These are phyloP conservation scores for Drymodes brunneopygia DNA, from an alignment of 2,113 vertebrate genomes.

Conservation along the genomic window DNA sequence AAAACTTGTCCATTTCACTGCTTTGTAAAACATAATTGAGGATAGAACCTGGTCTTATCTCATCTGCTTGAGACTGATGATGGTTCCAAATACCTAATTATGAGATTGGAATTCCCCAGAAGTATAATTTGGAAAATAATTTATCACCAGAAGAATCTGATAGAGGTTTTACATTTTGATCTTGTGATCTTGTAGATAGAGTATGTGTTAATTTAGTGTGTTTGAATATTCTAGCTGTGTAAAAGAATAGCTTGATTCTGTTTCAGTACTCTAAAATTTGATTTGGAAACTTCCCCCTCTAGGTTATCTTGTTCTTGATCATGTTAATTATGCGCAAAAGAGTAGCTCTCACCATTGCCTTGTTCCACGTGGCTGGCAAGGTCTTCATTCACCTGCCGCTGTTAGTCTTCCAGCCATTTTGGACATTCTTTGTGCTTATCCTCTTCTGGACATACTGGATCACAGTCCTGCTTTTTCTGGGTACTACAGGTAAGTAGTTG, in stretches of 20 bases:
- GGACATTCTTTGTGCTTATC: constrained; percentile 91
- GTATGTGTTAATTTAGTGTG: not conserved
- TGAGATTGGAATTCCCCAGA: not conserved
- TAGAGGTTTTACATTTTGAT: not conserved
- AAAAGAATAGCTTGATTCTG: not conserved
- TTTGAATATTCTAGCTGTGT: not conserved
- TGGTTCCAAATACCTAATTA: not conserved
- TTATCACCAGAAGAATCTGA: not conserved
- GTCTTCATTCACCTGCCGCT: constrained; percentile 94
- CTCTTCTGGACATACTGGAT: constrained; percentile 96
- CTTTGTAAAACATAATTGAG: not conserved
- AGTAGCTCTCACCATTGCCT: constrained; percentile 92
- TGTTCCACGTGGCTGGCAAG: constrained; percentile 97
- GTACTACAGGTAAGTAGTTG: constrained; percentile 83
- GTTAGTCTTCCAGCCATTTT: constrained; percentile 92
- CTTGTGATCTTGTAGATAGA: not conserved
- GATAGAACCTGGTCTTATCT: not conserved
- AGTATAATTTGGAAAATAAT: not conserved
- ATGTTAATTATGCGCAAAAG: constrained; percentile 96
- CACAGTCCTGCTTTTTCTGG: constrained; percentile 91
- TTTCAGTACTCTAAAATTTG: not conserved
- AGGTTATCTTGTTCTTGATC: constrained; percentile 90
- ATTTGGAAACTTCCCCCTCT: not conserved
- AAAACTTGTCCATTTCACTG: not conserved
- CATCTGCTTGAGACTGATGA: not conserved